These are phyloP conservation scores for Philantomba maxwellii DNA, from an alignment of 2,113 vertebrate genomes.

Conservation along the genomic window DNA sequence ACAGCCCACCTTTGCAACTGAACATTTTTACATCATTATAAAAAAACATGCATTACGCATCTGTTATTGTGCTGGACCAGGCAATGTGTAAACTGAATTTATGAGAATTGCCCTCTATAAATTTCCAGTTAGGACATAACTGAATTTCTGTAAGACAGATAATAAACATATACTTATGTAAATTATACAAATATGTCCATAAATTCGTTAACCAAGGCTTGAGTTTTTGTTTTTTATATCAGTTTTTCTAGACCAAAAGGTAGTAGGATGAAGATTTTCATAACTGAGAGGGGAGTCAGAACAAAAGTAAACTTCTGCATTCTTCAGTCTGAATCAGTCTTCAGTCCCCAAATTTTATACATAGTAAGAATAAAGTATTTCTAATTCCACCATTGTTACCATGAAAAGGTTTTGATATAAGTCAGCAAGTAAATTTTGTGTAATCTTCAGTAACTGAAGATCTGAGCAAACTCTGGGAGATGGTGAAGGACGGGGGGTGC, in stretches of 20 bases:
- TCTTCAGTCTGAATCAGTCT: neutral
- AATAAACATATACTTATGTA: constrained; percentile 29
- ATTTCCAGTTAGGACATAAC: constrained; percentile 17
- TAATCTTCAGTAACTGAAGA: neutral
- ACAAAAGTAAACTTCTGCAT: neutral
- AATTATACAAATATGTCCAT: constrained; percentile 18
- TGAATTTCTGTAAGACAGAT: neutral
- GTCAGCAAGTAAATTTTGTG: neutral
- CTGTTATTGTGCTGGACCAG: neutral
- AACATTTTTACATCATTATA: constrained; percentile 63
- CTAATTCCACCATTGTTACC: neutral
- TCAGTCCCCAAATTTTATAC: neutral
- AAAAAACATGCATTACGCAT: neutral
- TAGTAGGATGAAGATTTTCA: neutral
- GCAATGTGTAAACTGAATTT: constrained; percentile 35
- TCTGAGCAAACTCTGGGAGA: neutral
- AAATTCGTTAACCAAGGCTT: neutral
- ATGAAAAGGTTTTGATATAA: neutral
- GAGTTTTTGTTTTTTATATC: neutral
- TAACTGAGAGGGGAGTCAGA: neutral
- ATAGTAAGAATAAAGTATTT: neutral
- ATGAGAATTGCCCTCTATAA: constrained; percentile 28
- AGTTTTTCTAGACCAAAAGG: neutral
- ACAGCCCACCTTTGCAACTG: constrained; percentile 47
- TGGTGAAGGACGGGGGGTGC: neutral